phyloP scores from a whole-genome alignment of 2,113 vertebrate species.

The Pterocles gutturalis region DNA sequence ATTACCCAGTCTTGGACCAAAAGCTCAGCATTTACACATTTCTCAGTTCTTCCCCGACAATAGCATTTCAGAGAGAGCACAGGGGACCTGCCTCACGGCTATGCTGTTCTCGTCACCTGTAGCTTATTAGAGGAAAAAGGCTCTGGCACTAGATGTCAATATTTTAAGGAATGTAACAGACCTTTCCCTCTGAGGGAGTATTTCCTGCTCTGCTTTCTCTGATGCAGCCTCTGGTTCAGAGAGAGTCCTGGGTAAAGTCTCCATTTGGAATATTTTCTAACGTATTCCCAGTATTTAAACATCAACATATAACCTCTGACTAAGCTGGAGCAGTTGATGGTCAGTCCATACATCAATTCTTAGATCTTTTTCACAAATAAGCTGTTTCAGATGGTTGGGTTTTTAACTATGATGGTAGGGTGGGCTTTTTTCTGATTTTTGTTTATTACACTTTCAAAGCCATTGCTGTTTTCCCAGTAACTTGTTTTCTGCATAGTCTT shows the following conservation, averaged over 20 bases:
- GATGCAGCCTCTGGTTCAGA: background rate
- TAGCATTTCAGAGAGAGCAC: background rate
- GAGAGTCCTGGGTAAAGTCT: background rate
- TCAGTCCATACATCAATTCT: background rate
- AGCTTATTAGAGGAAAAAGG: background rate
- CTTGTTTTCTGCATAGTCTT: background rate
- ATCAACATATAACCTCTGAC: background rate
- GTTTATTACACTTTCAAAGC: background rate
- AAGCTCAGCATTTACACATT: background rate
- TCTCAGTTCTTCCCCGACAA: background rate
- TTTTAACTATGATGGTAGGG: background rate
- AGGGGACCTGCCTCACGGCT: background rate
- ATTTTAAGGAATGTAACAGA: slow-evolving; percentile 1
- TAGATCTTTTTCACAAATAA: background rate
- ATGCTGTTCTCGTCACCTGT: background rate
- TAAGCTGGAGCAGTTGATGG: background rate
- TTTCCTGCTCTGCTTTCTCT: slow-evolving; percentile 14
- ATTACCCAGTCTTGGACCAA: background rate
- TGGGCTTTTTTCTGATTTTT: background rate
- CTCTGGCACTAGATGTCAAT: background rate
- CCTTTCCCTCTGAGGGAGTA: background rate
- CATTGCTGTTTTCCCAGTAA: background rate
- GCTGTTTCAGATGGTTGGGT: background rate
- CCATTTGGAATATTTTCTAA: background rate
- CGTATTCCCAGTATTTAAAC: background rate